Evolutionary conservation across 2,888 invertebrate species (phyloP).

Genomic region (Calameuta idolon): DNA sequence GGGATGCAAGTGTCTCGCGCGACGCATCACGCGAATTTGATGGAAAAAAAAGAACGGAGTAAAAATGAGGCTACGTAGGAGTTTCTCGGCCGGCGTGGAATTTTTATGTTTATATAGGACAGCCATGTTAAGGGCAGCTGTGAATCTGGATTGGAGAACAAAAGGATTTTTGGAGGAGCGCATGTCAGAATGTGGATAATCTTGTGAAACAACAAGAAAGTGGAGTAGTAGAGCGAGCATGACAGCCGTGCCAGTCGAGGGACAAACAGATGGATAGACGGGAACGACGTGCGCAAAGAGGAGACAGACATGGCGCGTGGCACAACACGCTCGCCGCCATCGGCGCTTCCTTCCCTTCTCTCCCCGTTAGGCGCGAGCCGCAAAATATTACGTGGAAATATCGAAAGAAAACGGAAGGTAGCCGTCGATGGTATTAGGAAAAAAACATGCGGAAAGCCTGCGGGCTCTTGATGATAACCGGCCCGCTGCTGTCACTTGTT

Average conservation of each 20-base stretch:
- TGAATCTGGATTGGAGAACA: not conserved
- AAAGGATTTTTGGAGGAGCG: not conserved
- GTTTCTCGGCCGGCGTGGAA: not conserved
- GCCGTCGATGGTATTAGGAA: not conserved
- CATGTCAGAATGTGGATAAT: not conserved
- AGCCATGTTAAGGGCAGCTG: not conserved
- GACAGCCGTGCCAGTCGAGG: constrained; percentile 16
- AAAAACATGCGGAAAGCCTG: not conserved
- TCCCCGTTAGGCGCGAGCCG: constrained; percentile 17
- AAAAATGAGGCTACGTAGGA: not conserved
- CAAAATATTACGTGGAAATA: not conserved
- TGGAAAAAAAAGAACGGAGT: not conserved
- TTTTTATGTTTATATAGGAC: not conserved
- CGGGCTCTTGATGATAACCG: constrained; percentile 19
- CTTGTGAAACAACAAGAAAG: constrained; percentile 33
- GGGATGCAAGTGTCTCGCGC: not conserved
- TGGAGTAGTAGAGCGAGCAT: constrained; percentile 50
- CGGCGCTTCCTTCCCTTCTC: constrained; percentile 36
- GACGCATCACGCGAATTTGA: not conserved
- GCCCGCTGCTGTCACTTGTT: constrained; percentile 13
- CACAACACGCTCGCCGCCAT: constrained; percentile 60
- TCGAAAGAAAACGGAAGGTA: not conserved
- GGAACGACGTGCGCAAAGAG: constrained; percentile 52
- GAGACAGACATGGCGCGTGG: constrained; percentile 63
- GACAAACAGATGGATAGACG: constrained; percentile 28